Percentiles rank a stretch among this genome's conserved stretches.
phyloP scores from a whole-genome alignment of 1,140 invertebrate species.

The Olivierus martensii region DNA sequence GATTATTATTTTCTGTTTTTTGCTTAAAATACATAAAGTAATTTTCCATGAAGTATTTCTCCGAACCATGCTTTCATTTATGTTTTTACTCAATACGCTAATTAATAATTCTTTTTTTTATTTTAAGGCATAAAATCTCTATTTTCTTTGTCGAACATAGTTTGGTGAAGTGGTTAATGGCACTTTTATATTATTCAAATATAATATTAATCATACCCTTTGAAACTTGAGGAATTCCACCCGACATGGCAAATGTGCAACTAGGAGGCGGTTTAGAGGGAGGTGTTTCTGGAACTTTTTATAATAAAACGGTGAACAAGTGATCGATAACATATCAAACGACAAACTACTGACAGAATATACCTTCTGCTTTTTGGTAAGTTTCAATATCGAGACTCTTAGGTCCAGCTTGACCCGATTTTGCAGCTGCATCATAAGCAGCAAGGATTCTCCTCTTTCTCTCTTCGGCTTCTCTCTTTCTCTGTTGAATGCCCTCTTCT shows the following conservation, averaged over 20 bases:
- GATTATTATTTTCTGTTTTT: too few relatives aligned
- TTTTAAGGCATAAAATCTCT: too few relatives aligned
- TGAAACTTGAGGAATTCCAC: not conserved
- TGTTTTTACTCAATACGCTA: too few relatives aligned
- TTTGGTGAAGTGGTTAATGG: too few relatives aligned
- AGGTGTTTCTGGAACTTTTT: constrained; percentile 1
- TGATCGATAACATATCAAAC: not conserved
- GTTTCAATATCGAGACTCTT: constrained; percentile 7
- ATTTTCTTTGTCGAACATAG: too few relatives aligned
- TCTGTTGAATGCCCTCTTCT: constrained; percentile 19
- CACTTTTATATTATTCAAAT: too few relatives aligned
- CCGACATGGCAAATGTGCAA: not conserved
- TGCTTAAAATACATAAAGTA: too few relatives aligned
- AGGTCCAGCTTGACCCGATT: constrained; percentile 16
- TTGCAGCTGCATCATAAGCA: constrained; percentile 22
- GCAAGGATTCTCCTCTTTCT: constrained; percentile 18
- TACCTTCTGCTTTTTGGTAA: not conserved
- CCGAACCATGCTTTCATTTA: too few relatives aligned
- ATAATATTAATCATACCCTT: not conserved
- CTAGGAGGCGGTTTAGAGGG: not conserved
- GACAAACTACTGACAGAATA: not conserved
- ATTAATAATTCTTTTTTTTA: too few relatives aligned
- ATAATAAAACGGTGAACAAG: not conserved
- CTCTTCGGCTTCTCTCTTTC: constrained; percentile 19
- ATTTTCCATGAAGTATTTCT: too few relatives aligned